Base-by-base conservation (phyloP, 2,888 invertebrate species). In the Phasia obesa region DNA sequence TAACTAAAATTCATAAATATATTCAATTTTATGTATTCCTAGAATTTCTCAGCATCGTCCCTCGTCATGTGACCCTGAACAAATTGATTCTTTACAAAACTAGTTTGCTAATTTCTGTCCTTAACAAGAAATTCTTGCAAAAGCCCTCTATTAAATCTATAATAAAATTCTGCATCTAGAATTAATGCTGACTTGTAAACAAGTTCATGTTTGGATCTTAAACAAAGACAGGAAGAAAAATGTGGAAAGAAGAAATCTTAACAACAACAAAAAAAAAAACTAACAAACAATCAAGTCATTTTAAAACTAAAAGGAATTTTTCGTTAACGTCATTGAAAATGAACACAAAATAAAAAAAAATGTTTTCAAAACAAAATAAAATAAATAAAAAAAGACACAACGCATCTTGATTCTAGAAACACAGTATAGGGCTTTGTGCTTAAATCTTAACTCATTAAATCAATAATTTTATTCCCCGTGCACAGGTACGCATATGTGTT, bases 111-210 rank as follows among this genome's bases (percentile, higher is more conserved):
- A 51, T 51, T 51, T 17, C 42, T 42, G 51, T 51, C 19, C 19
- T 59, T 75, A 38, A n/a, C 9, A 21, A 44, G 35, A 47, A 69
- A 19, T 38, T 38, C 35, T 35, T 13, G 4, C 11, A 23, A 67
- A 15, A 49, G 31, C 31, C 31, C 27, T 21, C 19, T 44, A 55
- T 47, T 74, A 35, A 17, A 9, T 23, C 6, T 47, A 7, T 3
- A 31, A 70, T 38, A 38, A 77, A 64, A 44, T 44, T 69, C 60
- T 69, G 17, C 15, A n/a, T 25, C 35, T 62, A 55, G 47, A 64
- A 70, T 25, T 51, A 27, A 49, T 47, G 42, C 17, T 17, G 19
- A 35, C 15, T n/a, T 51, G 9, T 5, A 70, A 77, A 64, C 70
- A 15, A 55, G 70, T 77, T 70, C 42, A 13, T 11, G 1, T 17